Evolutionary conservation across 2,888 invertebrate genomes (phyloP).

Genomic region (Onchidella celtica): DNA sequence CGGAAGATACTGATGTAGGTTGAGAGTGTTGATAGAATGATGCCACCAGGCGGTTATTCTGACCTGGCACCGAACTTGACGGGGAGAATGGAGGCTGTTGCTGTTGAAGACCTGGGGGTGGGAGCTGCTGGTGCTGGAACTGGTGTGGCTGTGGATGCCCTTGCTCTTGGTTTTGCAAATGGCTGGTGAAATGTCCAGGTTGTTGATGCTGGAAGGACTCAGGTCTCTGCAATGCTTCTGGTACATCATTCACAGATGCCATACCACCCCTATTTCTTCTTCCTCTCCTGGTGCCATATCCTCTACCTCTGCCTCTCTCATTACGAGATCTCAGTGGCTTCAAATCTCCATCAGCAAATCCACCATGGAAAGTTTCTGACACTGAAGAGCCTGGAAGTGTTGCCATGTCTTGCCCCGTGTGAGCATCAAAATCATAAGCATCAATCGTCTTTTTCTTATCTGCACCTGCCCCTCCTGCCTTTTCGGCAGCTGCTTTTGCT

Average conservation of each 20-base stretch:
- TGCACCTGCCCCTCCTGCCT: constrained; percentile 6
- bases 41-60: background rate
- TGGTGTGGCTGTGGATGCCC: constrained; percentile 13
- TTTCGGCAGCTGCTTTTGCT: constrained; percentile 43
- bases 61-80: background rate
- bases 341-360: constrained; percentile 17
- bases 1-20: constrained; percentile 2
- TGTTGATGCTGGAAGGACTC: constrained; percentile 12
- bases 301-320: constrained; percentile 44
- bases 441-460: constrained; percentile 47
- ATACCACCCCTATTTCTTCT: constrained; percentile 35
- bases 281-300: constrained; percentile 33
- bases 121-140: constrained; percentile 3
- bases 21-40: constrained; percentile 20
- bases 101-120: constrained; percentile 8
- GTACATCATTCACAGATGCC: constrained; percentile 20
- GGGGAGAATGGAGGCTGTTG: constrained; percentile 21
- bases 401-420: constrained; percentile 46
- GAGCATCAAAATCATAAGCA: constrained; percentile 55
- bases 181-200: constrained; percentile 8
- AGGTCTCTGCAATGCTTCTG: constrained; percentile 19
- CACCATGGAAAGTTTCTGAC: background rate
- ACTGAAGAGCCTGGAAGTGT: background rate
- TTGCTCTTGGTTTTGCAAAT: background rate
- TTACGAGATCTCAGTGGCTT: constrained; percentile 34